These are phyloP conservation scores for Rhadina sibilatrix DNA, from an alignment of 2,113 vertebrate species.

Conservation along the genomic window DNA sequence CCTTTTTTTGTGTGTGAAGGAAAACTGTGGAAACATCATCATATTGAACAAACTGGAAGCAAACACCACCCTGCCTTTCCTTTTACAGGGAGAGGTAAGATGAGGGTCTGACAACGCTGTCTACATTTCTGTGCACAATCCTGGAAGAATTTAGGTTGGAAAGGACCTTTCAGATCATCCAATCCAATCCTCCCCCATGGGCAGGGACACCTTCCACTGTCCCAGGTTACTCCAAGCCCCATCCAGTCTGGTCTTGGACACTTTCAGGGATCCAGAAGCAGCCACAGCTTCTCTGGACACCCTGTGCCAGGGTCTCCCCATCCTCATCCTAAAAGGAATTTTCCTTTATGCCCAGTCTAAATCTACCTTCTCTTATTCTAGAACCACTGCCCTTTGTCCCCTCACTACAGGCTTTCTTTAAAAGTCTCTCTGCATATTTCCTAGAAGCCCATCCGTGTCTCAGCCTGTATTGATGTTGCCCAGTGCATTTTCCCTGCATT, in stretches of 20 bases:
- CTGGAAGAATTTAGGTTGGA: background rate
- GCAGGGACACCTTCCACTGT: accelerated
- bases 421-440: background rate
- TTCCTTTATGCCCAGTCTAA: background rate
- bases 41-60: background rate
- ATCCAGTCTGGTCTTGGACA: accelerated
- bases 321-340: background rate
- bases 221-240: accelerated
- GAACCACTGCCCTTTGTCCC: background rate
- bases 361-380: background rate
- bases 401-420: background rate
- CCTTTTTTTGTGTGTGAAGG: background rate
- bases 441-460: too few relatives aligned
- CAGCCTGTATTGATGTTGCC: background rate
- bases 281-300: background rate
- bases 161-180: background rate
- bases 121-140: background rate
- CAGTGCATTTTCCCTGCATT: background rate
- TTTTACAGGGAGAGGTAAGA: background rate
- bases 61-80: accelerated
- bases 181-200: accelerated
- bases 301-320: background rate
- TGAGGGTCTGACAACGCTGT: background rate
- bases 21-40: background rate
- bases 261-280: background rate